Base-by-base conservation (phyloP, 2,113 vertebrate species). In the Gallinago media region DNA sequence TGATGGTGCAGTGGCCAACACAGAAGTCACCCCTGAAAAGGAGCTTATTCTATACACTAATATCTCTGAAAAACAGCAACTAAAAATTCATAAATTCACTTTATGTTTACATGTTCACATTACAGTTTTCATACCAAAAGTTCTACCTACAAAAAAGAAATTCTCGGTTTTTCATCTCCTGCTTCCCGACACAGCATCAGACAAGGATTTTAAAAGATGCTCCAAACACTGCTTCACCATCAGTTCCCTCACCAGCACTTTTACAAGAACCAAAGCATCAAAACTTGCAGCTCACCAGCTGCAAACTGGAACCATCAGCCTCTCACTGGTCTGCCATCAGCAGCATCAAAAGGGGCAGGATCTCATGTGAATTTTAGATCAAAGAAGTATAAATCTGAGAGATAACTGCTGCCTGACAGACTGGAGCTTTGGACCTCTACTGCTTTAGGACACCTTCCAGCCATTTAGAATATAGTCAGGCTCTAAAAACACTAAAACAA, bases 151-250 rank as follows among this genome's bases (percentile, higher is more conserved):
- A 11, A 15, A 49, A 65, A 13, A 32, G 1, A 3, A 3, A 31
- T 63, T 17, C 9, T 36, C 6, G 3, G 21, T 34, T 70, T 49
- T 62, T 22, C 2, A 9, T 7, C 32, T 27, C 67, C 10, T 13
- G 23, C 26, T 47, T 12, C 34, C 42, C 0, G 4, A 7, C 1
- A 2, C 9, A 65, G 32, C 1, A 14, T 17, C 38, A 42, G 36
- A 12, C 5, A 22, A 66, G 46, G 20, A 6, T 42, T 61, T 38
- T 20, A 4, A 3, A 25, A 25, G 55, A 2, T 34, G 3, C 29
- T 56, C 38, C 46, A n/a, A 29, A 29, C 2, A 14, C 27, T 23
- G 20, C 47, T 61, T 23, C 52, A 8, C 47, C 11, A 36, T 12
- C 54, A 27, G n/a, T 2, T 36, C 61, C 22, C n/a, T 40, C 55